Base-by-base conservation (phyloP, 2,888 invertebrate genomes). In the Tigriopus californicus region DNA sequence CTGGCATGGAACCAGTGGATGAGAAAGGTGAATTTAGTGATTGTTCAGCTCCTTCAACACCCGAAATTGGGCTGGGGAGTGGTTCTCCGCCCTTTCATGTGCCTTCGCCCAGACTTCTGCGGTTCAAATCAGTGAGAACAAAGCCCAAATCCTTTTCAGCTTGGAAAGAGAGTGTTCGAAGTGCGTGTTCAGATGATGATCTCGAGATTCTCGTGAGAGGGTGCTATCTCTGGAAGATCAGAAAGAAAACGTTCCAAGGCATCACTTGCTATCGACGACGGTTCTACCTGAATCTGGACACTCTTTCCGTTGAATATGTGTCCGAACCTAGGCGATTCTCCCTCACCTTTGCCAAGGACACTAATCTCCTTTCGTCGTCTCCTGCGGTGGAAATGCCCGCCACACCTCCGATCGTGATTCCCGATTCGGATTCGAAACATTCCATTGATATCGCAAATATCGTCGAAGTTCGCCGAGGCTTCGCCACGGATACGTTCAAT, bases 401-500 rank as follows among this genome's bases (percentile, higher is more conserved):
- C 33, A 33, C 33, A 33, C 33, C 33, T 33, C 33, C 33, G 33
- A 33, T 33, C 33, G 33, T 33, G 8, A 33, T 33, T 8, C 33
- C 33, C 4, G 33, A 33, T 3, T 33, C 33, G 33, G 33, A 33
- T 33, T 33, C 33, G 4, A 33, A 33, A 44, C n/a, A 44, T 15
- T 15, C 18, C 18, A 44, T 71, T 63, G 69, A 69, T 40, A 61
- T 71, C 12, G 65, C 65, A 46, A 68, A 70, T 52, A 68, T 72
- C 24, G 63, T 66, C 42, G 72, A 72, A 60, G 67, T 71, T 15
- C 65, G 71, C 13, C 65, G 65, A 60, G 71, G 71, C 4, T 71
- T 70, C 70, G 68, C 68, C 58, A 70, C 71, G 10, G 71, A 72
- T 61, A 67, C 67, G 1, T 72, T 71, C 63, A 71, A 72, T 64